Conservation (phyloP, 2,888 invertebrate genomes). For the Nymphalis polychloros region DNA sequence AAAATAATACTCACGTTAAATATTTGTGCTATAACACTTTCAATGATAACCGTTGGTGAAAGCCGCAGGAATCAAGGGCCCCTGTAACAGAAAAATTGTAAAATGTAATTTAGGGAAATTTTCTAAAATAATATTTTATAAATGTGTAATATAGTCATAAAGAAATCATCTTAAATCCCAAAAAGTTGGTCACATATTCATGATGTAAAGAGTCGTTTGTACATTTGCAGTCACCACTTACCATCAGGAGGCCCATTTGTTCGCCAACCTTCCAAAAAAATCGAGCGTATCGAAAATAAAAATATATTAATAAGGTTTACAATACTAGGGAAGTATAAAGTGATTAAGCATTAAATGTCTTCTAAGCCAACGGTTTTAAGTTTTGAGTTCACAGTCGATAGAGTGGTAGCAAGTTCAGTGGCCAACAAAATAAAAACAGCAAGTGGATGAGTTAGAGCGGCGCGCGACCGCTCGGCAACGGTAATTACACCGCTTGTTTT, state of each 20-base stretch:
- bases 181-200: too few relatives aligned
- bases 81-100: conserved; percentile 84
- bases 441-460: conserved; percentile 79
- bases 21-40: conserved; percentile 83
- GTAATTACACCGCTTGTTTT: conserved; percentile 83
- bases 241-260: too few relatives aligned
- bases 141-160: conserved; percentile 4
- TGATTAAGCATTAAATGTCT: conserved; percentile 72
- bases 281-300: conserved; percentile 1
- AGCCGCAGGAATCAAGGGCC: conserved; percentile 98
- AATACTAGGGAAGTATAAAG: conserved; percentile 73
- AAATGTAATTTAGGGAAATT: conserved; percentile 12
- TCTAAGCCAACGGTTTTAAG: conserved; percentile 70
- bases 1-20: conserved; percentile 78
- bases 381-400: conserved; percentile 74
- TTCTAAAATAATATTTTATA: conserved; percentile 7
- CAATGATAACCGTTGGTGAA: conserved; percentile 99
- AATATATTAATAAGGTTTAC: conserved; percentile 42
- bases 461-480: conserved; percentile 77
- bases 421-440: conserved; percentile 80
- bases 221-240: neutral
- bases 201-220: too few relatives aligned
- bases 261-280: neutral
- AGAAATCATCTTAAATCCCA: too few relatives aligned
- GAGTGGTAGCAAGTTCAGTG: conserved; percentile 70